phyloP scores from a whole-genome alignment of 1,140 invertebrate species.

The Battus philenor region DNA sequence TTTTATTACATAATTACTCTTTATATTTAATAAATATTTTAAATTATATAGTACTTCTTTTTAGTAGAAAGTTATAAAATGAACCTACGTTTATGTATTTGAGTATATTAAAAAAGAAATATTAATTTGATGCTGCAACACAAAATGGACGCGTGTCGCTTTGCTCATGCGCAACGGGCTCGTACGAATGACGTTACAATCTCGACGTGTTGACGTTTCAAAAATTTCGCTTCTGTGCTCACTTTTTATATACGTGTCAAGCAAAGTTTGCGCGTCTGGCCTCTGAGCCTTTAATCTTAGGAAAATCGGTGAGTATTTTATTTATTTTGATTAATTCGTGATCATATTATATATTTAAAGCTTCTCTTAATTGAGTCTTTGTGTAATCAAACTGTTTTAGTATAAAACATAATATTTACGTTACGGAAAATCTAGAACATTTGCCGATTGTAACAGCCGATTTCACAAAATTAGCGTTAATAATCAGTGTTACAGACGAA shows the following conservation, averaged over 20 bases:
- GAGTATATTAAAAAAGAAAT: no score
- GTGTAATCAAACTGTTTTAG: constrained; percentile 1
- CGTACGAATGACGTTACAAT: constrained; percentile 24
- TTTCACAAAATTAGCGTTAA: constrained; percentile 16
- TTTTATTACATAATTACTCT: no score
- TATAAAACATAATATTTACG: constrained; percentile 25
- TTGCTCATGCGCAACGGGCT: constrained; percentile 24
- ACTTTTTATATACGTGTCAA: constrained; percentile 73
- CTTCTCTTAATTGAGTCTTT: neutral
- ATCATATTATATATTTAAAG: neutral
- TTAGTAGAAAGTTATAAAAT: no score
- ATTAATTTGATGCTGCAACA: constrained; percentile 24
- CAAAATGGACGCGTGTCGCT: constrained; percentile 51
- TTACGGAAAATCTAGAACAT: constrained; percentile 32
- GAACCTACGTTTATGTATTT: no score
- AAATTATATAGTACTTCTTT: no score
- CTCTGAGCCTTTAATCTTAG: constrained; percentile 57
- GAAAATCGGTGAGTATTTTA: constrained; percentile 58
- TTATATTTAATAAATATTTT: no score
- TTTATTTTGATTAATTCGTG: constrained; percentile 11
- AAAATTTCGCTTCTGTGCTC: constrained; percentile 24
- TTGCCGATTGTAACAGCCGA: constrained; percentile 21
- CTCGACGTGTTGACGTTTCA: constrained; percentile 39
- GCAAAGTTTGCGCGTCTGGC: constrained; percentile 53
- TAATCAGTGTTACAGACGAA: constrained; percentile 5